These are phyloP conservation scores for human DNA, from an alignment of 2,113 vertebrate species.

Conservation along the genomic window GRCh38 chrX:27243501-27244000, in stretches of 20 bases:
- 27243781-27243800: neutral
- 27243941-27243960: neutral
- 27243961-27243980: constrained; percentile 32
- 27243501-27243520: neutral
- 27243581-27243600: neutral
- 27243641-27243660: neutral
- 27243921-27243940: neutral
- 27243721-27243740: neutral
- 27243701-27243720: neutral
- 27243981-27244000: neutral
- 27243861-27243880: neutral
- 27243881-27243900: constrained; percentile 18
- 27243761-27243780: neutral
- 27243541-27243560: neutral
- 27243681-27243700: neutral
- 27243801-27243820: neutral
- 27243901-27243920: neutral
- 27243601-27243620: neutral
- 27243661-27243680: neutral
- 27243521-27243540: neutral
- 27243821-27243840: neutral
- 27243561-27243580: neutral
- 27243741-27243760: neutral
- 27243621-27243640: neutral
- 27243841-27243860: neutral